A percentile compares a stretch with the other conserved stretches of the same genome.
Evolutionary conservation across 2,797 vertebrate species (phyloP).

Genomic region (Chelonia mydas): DNA sequence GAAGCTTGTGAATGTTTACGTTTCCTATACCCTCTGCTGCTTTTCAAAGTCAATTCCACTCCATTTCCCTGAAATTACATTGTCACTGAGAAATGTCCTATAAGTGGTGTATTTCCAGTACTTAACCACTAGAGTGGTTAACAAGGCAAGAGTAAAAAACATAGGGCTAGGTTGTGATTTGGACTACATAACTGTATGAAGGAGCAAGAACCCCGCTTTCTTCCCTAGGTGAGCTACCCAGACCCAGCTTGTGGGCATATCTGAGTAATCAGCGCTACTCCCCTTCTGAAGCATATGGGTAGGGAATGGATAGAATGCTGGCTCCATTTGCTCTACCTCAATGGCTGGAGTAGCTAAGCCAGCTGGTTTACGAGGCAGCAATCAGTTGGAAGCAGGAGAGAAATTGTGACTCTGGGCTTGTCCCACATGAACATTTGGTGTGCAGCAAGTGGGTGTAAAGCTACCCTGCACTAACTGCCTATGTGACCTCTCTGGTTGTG

Average conservation of each 20-base stretch:
- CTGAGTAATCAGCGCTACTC: not conserved
- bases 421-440: not conserved
- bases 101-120: not conserved
- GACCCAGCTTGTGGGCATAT: not conserved
- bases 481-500: not conserved
- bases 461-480: not conserved
- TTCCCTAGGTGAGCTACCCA: not conserved
- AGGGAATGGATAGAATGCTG: not conserved
- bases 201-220: not conserved
- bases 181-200: accelerated
- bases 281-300: not conserved
- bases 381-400: not conserved
- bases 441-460: not conserved
- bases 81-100: constrained; percentile 32
- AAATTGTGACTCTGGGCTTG: not conserved
- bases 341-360: not conserved
- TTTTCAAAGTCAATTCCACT: constrained; percentile 56
- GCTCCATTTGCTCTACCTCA: not conserved
- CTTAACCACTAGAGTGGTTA: not conserved
- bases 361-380: not conserved
- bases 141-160: constrained; percentile 12
- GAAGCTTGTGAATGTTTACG: constrained; percentile 2
- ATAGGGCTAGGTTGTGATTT: not conserved
- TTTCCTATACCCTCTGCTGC: not conserved
- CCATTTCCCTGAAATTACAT: constrained; percentile 59